phyloP scores from a whole-genome alignment of 2,113 vertebrate species.

The Odontesthes bonariensis region DNA sequence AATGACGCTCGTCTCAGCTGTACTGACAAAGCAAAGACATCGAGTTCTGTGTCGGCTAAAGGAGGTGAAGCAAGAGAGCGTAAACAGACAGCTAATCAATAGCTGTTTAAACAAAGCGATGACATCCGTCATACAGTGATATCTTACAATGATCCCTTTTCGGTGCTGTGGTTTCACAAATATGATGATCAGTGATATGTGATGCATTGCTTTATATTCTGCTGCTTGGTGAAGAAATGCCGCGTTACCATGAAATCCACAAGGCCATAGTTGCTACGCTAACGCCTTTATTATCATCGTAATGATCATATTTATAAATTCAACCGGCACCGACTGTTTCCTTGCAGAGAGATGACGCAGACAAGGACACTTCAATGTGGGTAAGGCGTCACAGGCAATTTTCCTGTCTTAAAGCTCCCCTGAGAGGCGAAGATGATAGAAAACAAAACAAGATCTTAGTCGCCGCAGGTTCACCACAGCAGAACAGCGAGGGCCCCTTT shows the following conservation, averaged over 20 bases:
- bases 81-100: slow-evolving; percentile 1
- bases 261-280: background rate
- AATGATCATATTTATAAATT: slow-evolving; percentile 7
- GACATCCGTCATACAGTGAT: background rate
- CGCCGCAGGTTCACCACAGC: slow-evolving; percentile 27
- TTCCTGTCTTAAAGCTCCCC: slow-evolving; percentile 16
- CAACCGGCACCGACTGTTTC: slow-evolving; percentile 12
- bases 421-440: slow-evolving; percentile 21
- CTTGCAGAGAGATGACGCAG: slow-evolving; percentile 35
- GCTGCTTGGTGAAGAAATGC: slow-evolving; percentile 18
- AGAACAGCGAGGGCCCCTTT: slow-evolving; percentile 23
- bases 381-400: slow-evolving; percentile 17
- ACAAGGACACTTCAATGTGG: slow-evolving; percentile 47
- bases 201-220: slow-evolving; percentile 12
- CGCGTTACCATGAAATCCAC: slow-evolving; percentile 13
- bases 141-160: background rate
- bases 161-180: background rate
- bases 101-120: slow-evolving; percentile 14
- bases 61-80: slow-evolving; percentile 2
- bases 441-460: slow-evolving; percentile 6
- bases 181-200: background rate
- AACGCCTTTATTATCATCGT: background rate
- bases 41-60: slow-evolving; percentile 32
- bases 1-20: slow-evolving; percentile 49
- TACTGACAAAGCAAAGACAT: slow-evolving; percentile 53